Percentiles rank a stretch among this genome's conserved stretches.
Evolutionary conservation across 2,888 invertebrate species (phyloP).

Genomic region (Callosobruchus maculatus): DNA sequence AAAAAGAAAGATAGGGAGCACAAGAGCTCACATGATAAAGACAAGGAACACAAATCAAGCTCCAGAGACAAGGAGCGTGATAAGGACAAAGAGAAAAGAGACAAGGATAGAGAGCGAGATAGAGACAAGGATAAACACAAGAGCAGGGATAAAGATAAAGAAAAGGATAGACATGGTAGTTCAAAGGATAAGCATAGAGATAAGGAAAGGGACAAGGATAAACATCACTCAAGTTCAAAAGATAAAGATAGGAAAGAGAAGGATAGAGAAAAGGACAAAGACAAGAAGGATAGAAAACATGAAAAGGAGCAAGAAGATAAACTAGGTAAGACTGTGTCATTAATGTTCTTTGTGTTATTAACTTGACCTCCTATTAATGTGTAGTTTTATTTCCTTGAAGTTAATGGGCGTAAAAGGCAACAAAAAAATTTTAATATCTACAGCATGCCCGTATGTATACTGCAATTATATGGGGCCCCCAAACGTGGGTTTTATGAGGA

Average conservation of each 20-base stretch:
- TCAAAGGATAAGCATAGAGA: constrained; percentile 37
- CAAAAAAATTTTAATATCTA: too few relatives aligned
- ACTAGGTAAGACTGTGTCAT: constrained; percentile 22
- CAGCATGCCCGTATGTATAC: too few relatives aligned
- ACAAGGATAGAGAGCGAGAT: constrained; percentile 36
- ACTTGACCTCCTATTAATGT: too few relatives aligned
- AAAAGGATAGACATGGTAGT: constrained; percentile 39
- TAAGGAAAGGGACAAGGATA: constrained; percentile 51
- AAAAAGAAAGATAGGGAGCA: constrained; percentile 37
- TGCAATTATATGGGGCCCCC: too few relatives aligned
- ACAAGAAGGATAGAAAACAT: constrained; percentile 14
- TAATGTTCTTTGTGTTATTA: too few relatives aligned
- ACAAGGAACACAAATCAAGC: constrained; percentile 34
- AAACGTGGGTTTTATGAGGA: too few relatives aligned
- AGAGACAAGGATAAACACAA: constrained; percentile 43
- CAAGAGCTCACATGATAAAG: constrained; percentile 38
- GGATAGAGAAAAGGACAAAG: constrained; percentile 32
- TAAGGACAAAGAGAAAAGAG: constrained; percentile 33
- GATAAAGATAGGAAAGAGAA: constrained; percentile 48
- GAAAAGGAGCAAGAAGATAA: constrained; percentile 45
- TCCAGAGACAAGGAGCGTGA: constrained; percentile 43
- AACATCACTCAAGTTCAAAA: constrained; percentile 66
- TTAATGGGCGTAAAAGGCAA: too few relatives aligned
- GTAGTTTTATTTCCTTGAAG: too few relatives aligned
- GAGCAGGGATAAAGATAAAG: constrained; percentile 43